Evolutionary conservation across 2,888 invertebrate species (phyloP).

Genomic region (Lasius platythorax): DNA sequence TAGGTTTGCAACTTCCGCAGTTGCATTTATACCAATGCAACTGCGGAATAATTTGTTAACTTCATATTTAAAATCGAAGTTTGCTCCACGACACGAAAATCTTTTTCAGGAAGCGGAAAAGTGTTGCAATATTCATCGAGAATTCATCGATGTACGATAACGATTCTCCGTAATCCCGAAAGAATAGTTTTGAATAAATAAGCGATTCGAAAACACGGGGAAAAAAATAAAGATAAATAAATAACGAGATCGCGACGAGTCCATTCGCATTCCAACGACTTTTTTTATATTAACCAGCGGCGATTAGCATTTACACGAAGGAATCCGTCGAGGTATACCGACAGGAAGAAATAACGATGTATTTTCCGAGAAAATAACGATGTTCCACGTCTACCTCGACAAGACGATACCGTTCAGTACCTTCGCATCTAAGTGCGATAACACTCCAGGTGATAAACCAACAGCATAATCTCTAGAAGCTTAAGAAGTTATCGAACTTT

Average conservation of each 20-base stretch:
- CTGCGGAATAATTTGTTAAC: not conserved
- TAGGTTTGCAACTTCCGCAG: not conserved
- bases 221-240: constrained; percentile 40
- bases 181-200: constrained; percentile 53
- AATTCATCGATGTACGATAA: constrained; percentile 26
- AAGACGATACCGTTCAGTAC: constrained; percentile 40
- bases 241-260: constrained; percentile 11
- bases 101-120: not conserved
- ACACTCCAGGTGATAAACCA: constrained; percentile 51
- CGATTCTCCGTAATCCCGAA: constrained; percentile 17
- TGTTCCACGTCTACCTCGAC: constrained; percentile 38
- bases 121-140: constrained; percentile 40
- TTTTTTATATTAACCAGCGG: constrained; percentile 27
- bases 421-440: constrained; percentile 45
- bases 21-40: not conserved
- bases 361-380: constrained; percentile 52
- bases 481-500: constrained; percentile 33
- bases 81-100: constrained; percentile 3
- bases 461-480: constrained; percentile 25
- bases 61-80: constrained; percentile 29
- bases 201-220: constrained; percentile 10
- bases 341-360: constrained; percentile 32
- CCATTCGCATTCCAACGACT: not conserved
- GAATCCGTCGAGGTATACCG: constrained; percentile 24
- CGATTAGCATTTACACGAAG: constrained; percentile 39